Percentiles rank a stretch among this genome's conserved stretches.
These are phyloP conservation scores for Xiphydria camelus DNA, from an alignment of 2,888 invertebrate genomes.

Conservation along the genomic window DNA sequence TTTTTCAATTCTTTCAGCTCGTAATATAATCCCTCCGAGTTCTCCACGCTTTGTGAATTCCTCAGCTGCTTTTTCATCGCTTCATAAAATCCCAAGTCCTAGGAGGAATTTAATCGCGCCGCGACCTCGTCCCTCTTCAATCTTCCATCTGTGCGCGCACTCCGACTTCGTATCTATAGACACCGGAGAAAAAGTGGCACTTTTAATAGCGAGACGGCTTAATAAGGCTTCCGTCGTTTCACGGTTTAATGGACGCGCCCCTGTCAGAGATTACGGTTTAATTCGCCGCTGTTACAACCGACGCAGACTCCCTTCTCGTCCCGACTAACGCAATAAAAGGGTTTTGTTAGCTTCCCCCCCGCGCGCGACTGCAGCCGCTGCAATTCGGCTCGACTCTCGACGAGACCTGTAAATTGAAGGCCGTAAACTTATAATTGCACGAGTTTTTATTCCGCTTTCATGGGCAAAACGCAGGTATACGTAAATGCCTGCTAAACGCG, in stretches of 20 bases:
- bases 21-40: no score
- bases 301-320: not conserved
- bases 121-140: no score
- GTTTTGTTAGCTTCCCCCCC: not conserved
- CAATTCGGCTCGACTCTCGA: no score
- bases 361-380: not conserved
- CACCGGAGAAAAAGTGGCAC: no score
- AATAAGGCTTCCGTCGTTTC: slow-evolving; percentile 24
- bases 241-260: slow-evolving; percentile 16
- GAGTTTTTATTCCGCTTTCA: not conserved
- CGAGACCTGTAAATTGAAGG: not conserved
- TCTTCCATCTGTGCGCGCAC: no score
- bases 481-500: no score
- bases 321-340: not conserved
- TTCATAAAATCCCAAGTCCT: no score
- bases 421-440: not conserved
- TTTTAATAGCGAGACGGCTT: slow-evolving; percentile 13
- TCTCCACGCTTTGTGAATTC: no score
- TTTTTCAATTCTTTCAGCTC: no score
- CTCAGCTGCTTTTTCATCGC: no score
- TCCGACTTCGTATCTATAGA: no score
- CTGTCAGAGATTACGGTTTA: slow-evolving; percentile 23
- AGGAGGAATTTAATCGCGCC: no score
- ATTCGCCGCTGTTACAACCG: slow-evolving; percentile 14
- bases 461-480: not conserved